Base-by-base conservation (phyloP, 2,888 invertebrate species). In the Chalcis sispes region DNA sequence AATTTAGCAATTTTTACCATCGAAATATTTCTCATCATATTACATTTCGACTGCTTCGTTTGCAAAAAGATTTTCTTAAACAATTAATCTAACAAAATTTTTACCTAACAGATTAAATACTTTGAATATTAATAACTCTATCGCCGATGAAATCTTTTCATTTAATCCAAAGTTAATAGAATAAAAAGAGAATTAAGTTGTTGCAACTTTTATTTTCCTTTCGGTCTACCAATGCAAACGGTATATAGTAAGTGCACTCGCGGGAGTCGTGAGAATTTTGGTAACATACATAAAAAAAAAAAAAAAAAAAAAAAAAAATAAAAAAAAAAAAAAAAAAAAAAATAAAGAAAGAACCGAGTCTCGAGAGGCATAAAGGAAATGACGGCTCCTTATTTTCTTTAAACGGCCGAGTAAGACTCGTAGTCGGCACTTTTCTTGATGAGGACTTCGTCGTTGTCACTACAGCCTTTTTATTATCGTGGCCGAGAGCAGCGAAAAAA, bases 341-440 rank as follows among this genome's bases (percentile, higher is more conserved):
- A n/a, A n/a, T n/a, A n/a, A n/a, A n/a, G n/a, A n/a, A n/a, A n/a
- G n/a, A n/a, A n/a, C n/a, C n/a, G n/a, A n/a, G n/a, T n/a, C n/a
- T n/a, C n/a, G n/a, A n/a, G n/a, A n/a, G n/a, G 54, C 32, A 23
- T n/a, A 67, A 58, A 58, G 42, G 32, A 46, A 29, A 25, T 8
- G 13, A 42, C 42, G 50, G 54, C 65, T 23, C 56, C 67, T 67
- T 46, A 58, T 67, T 67, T 67, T 32, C 67, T 58, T 58, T 67
- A 67, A 56, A 54, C 58, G 58, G 42, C 36, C 23, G 56, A 56
- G 29, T 36, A 50, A 2, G 62, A 59, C 62, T 62, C 62, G 15
- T 52, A 36, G 15, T 46, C 58, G 58, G 67, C 67, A 67, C 67
- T 67, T 67, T 67, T 67, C 67, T 46, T 67, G 67, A 67, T 67